These are phyloP conservation scores for Villa cingulata DNA, from an alignment of 2,888 invertebrate species.

Conservation along the genomic window DNA sequence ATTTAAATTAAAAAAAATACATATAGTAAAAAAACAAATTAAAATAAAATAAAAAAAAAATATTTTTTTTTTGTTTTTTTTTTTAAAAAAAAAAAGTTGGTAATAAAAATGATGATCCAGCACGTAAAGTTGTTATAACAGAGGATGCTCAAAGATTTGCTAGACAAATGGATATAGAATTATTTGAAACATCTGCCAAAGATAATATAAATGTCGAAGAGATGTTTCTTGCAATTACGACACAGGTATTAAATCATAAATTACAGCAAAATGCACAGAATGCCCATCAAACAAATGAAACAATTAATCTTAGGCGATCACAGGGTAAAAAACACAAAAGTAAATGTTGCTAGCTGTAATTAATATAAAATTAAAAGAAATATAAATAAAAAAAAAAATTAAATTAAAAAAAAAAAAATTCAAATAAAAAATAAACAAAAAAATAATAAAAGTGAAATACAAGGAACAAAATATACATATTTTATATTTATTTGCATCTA, in stretches of 20 bases:
- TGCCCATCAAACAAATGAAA: conserved; percentile 30
- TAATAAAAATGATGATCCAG: conserved; percentile 92
- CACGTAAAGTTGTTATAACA: conserved; percentile 88
- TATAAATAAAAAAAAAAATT: too few species aligned
- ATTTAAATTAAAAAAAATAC: too few species aligned
- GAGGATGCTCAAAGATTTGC: conserved; percentile 96
- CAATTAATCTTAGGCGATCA: conserved; percentile 26
- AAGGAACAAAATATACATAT: too few species aligned
- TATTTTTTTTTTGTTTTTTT: too few species aligned
- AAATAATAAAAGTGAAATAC: too few species aligned
- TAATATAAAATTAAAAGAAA: conserved; percentile 8
- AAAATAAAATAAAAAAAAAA: too few species aligned
- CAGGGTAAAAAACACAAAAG: conserved; percentile 29
- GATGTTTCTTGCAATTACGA: conserved; percentile 65
- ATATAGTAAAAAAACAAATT: too few species aligned
- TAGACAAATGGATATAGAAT: conserved; percentile 89
- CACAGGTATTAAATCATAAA: conserved; percentile 35
- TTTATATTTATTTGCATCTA: too few species aligned
- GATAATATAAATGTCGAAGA: conserved; percentile 98
- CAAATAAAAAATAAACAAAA: too few species aligned
- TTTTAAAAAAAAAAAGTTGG: conserved; percentile 69
- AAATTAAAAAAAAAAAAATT: too few species aligned
- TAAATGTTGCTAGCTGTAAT: conserved; percentile 30
- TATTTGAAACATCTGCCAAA: conserved; percentile 98
- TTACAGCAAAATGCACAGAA: conserved; percentile 30